Base-by-base conservation (phyloP, 1,140 invertebrate species). In the Bemisia tabaci region DNA sequence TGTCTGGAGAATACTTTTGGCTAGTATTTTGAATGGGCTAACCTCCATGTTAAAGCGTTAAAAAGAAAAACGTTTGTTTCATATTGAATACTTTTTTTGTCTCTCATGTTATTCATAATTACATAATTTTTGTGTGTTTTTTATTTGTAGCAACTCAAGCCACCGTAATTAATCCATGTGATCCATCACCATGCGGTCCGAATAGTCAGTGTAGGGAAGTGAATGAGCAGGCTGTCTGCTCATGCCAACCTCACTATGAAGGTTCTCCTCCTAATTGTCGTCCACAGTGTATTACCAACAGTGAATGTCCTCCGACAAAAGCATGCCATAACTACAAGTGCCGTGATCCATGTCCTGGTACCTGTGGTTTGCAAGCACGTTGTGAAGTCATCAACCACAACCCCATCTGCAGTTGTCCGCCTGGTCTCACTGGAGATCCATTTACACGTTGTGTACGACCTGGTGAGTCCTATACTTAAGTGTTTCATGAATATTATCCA, bases 281-380 rank as follows among this genome's bases (percentile, higher is more conserved):
- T 70, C 86, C 87, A 39, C 87, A 90, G 75, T 90, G 88, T 78
- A 79, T 81, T 9, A 82, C 87, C 23, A 87, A 88, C 75, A 79
- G 86, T 0, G 87, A 89, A 72, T 90, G 88, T 75, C 74, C 82
- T 26, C 82, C 82, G 67, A 82, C 81, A 67, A 77, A 79, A 71
- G 86, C 86, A 2, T 90, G 88, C 73, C 83, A 85, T 48, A 83
- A 83, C 70, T 81, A 87, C 73, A 86, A 85, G 77, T 89, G 87
- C 75, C 78, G 79, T 60, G 84, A 89, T 77, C 87, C 87, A 65
- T 89, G 87, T 74, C 81, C 79, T 61, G 85, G 86, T 17, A 84
- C 85, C 0, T 89, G 87, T 70, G 87, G 87, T 61, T 76, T 83
- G 62, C 78, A 79, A 60, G 84, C 86, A 12, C 75, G 83, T 63